Percentiles rank a stretch among this genome's conserved stretches.
phyloP scores from a whole-genome alignment of 1,140 invertebrate genomes.

The Microplitis demolitor region DNA sequence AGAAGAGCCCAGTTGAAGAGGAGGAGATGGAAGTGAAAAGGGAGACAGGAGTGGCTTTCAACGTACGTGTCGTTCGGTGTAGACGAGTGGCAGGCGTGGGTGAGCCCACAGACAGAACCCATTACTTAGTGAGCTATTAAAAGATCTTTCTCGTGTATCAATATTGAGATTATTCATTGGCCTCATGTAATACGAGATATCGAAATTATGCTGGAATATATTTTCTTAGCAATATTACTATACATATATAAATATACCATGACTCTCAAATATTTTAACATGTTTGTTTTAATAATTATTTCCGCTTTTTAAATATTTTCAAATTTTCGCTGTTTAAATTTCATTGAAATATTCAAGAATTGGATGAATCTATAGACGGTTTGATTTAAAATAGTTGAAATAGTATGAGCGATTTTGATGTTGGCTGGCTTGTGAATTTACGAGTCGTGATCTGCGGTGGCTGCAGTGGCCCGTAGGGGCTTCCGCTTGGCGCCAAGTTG shows the following conservation, averaged over 20 bases:
- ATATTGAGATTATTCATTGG: slow-evolving; percentile 18
- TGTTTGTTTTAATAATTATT: too few relatives aligned
- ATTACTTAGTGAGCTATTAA: slow-evolving; percentile 27
- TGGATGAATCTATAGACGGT: too few relatives aligned
- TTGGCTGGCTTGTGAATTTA: neutral
- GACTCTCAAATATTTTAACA: too few relatives aligned
- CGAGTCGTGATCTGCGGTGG: slow-evolving; percentile 19
- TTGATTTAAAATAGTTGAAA: neutral
- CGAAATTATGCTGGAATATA: neutral
- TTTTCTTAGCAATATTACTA: neutral
- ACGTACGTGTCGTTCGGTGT: slow-evolving; percentile 21
- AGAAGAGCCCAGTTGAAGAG: neutral
- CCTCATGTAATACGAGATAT: neutral
- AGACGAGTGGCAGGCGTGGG: slow-evolving; percentile 25
- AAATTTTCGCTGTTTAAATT: too few relatives aligned
- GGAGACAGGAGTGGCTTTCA: slow-evolving; percentile 21
- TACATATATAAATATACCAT: too few relatives aligned
- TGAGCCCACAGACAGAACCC: slow-evolving; percentile 21
- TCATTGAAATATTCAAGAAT: too few relatives aligned
- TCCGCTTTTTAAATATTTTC: too few relatives aligned
- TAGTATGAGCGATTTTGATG: neutral
- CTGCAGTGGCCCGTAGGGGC: neutral
- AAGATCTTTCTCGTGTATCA: slow-evolving; percentile 23
- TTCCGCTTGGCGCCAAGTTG: slow-evolving; percentile 19
- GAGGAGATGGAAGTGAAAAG: neutral